Percentiles rank a stretch among this genome's conserved stretches.
These are phyloP conservation scores for Cantharis rustica DNA, from an alignment of 2,888 invertebrate genomes.

Conservation along the genomic window DNA sequence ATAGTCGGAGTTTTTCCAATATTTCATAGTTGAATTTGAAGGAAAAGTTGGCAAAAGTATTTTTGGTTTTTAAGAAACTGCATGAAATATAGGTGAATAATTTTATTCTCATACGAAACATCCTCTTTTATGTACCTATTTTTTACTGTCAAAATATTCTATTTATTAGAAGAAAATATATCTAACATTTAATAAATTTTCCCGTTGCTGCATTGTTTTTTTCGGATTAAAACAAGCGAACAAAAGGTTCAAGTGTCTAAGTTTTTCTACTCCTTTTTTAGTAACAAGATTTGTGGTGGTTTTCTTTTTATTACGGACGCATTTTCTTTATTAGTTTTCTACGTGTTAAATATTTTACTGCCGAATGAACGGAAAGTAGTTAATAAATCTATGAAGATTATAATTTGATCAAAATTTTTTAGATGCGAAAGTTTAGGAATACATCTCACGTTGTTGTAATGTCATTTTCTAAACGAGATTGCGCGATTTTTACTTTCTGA, in stretches of 20 bases:
- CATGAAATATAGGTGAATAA: not conserved
- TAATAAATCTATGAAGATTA: not conserved
- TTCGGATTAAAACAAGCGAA: not conserved
- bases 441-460: not conserved
- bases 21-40: no score
- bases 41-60: no score
- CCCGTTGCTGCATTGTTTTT: not conserved
- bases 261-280: not conserved
- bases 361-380: not conserved
- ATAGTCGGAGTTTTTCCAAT: no score
- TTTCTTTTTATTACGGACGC: not conserved
- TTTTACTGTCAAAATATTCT: not conserved
- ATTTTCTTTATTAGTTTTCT: not conserved
- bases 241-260: not conserved
- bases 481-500: not conserved
- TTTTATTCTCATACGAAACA: not conserved
- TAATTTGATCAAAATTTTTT: not conserved
- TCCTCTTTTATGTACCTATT: not conserved
- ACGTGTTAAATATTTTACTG: not conserved
- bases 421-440: not conserved
- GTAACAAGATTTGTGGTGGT: not conserved
- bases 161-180: not conserved
- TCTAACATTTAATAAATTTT: not conserved
- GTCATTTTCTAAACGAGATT: conserved; percentile 1
- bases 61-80: not conserved